Percentiles rank a stretch among this genome's conserved stretches.
phyloP scores from a whole-genome alignment of 2,888 invertebrate genomes.

The Diadegma fenestrale region DNA sequence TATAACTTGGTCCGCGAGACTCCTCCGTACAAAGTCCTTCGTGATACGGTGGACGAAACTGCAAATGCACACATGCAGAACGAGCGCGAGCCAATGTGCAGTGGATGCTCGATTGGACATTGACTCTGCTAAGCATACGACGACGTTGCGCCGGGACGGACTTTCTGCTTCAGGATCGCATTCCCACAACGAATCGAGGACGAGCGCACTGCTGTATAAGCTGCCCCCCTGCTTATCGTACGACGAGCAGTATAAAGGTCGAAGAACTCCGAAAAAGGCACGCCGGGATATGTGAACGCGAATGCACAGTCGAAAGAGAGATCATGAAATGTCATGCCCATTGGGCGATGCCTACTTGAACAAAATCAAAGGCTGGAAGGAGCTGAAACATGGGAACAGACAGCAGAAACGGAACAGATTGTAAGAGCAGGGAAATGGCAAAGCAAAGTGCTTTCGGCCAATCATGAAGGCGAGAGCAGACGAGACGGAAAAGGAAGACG shows the following conservation, averaged over 20 bases:
- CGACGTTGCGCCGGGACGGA: conserved; percentile 49
- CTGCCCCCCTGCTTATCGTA: conserved; percentile 70
- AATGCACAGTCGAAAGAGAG: not conserved
- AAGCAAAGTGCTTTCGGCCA: conserved; percentile 51
- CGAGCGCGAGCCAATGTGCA: conserved; percentile 1
- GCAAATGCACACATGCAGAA: conserved; percentile 8
- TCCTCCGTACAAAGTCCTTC: conserved; percentile 62
- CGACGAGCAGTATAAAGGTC: conserved; percentile 3
- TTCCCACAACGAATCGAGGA: conserved; percentile 60
- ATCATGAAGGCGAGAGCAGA: conserved; percentile 66
- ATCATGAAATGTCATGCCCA: conserved; percentile 33
- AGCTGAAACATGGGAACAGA: conserved; percentile 3
- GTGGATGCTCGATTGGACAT: conserved; percentile 32
- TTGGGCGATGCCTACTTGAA: conserved; percentile 36
- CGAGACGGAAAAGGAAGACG: conserved; percentile 68
- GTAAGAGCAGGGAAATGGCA: not conserved
- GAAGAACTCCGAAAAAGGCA: conserved; percentile 40
- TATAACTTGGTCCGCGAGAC: conserved; percentile 47
- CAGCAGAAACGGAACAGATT: conserved; percentile 1
- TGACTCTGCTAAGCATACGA: conserved; percentile 18
- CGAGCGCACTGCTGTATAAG: conserved; percentile 66
- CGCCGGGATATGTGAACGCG: not conserved
- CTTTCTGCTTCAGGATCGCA: conserved; percentile 55
- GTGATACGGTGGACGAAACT: conserved; percentile 44
- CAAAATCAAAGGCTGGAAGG: conserved; percentile 38